phyloP scores from a whole-genome alignment of 2,888 invertebrate genomes.

The Monoplex corrugatus region DNA sequence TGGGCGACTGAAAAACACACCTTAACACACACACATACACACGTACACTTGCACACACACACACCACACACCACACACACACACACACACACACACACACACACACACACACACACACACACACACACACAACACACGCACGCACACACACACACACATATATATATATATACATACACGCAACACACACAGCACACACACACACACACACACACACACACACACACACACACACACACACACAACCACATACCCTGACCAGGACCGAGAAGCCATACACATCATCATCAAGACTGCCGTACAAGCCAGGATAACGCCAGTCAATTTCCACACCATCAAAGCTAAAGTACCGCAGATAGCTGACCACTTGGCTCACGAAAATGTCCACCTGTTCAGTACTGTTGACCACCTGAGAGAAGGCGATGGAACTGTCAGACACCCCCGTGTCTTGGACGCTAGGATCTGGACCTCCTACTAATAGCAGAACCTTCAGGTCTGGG shows the following conservation, averaged over 20 bases:
- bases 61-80: conserved; percentile 15
- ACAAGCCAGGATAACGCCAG: conserved; percentile 34
- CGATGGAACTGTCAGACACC: not conserved
- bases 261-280: not conserved
- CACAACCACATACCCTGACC: not conserved
- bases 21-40: not conserved
- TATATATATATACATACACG: not conserved
- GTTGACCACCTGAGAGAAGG: conserved; percentile 32
- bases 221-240: not conserved
- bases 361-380: not conserved
- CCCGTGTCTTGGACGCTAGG: not conserved
- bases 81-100: conserved; percentile 3
- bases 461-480: conserved; percentile 6
- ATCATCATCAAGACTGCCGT: not conserved
- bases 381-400: not conserved
- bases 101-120: conserved; percentile 1
- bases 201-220: not conserved
- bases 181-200: not conserved
- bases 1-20: not conserved
- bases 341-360: conserved; percentile 22
- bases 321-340: conserved; percentile 37
- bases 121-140: not conserved
- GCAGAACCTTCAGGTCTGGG: conserved; percentile 21
- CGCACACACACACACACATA: not conserved
- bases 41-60: not conserved